A percentile compares a stretch with the other conserved stretches of the same genome.
These are phyloP conservation scores for Sternarchorhynchus goeldii DNA, from an alignment of 2,797 vertebrate genomes.

Conservation along the genomic window DNA sequence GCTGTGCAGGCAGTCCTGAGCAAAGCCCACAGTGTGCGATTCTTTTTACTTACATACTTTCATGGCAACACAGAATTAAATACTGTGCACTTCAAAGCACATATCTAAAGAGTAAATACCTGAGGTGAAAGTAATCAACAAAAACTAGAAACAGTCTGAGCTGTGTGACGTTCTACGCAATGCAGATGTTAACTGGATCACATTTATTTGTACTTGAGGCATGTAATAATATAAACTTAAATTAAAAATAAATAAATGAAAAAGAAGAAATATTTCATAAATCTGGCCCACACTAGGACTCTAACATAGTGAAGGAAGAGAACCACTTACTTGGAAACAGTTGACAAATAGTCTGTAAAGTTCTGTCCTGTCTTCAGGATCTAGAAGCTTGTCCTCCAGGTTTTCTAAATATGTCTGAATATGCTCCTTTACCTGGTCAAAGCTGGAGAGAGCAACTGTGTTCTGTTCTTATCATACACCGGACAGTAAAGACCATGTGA, in stretches of 20 bases:
- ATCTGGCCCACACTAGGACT: background rate
- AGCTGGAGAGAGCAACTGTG: constrained; percentile 58
- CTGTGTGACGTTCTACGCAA: no score
- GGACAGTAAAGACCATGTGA: background rate
- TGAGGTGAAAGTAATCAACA: no score
- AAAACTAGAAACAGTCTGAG: no score
- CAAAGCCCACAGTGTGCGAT: constrained; percentile 5
- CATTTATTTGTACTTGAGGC: background rate
- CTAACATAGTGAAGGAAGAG: background rate
- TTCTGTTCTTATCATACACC: background rate
- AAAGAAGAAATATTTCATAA: background rate
- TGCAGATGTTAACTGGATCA: background rate
- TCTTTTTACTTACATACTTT: constrained; percentile 4
- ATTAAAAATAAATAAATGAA: no score
- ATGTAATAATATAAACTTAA: no score
- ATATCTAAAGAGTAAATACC: no score
- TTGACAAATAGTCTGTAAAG: constrained; percentile 77
- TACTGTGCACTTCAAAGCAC: no score
- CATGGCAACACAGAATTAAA: background rate
- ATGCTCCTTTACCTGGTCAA: constrained; percentile 71
- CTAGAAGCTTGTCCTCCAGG: constrained; percentile 68
- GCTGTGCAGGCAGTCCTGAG: constrained; percentile 70
- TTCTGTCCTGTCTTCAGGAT: constrained; percentile 65
- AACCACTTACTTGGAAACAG: constrained; percentile 73
- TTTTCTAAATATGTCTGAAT: constrained; percentile 70